These are phyloP conservation scores for Sparidentex hasta DNA, from an alignment of 2,797 vertebrate genomes.

Conservation along the genomic window DNA sequence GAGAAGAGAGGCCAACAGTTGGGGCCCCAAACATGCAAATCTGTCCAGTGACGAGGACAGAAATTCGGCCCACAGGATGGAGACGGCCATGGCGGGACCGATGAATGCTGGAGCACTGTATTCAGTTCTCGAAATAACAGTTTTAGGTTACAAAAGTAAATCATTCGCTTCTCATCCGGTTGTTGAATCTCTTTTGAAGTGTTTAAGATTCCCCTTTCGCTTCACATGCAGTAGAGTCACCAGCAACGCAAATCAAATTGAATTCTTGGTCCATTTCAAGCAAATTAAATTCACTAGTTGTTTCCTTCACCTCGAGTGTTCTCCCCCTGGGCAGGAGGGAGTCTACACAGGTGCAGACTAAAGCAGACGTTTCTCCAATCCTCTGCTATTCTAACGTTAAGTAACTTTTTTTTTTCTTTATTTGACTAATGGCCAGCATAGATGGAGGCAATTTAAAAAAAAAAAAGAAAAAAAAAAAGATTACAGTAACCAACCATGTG, in stretches of 20 bases:
- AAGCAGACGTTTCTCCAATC: neutral
- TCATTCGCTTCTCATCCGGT: slow-evolving; percentile 19
- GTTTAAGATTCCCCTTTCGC: slow-evolving; percentile 12
- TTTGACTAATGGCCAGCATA: neutral
- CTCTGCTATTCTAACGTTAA: slow-evolving; percentile 4
- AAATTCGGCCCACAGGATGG: slow-evolving; percentile 18
- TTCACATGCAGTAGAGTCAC: neutral
- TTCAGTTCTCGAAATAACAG: slow-evolving; percentile 2
- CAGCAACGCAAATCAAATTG: slow-evolving; percentile 1
- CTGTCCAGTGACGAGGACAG: slow-evolving; percentile 39
- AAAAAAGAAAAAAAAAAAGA: neutral
- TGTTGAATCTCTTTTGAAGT: neutral
- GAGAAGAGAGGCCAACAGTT: slow-evolving; percentile 58
- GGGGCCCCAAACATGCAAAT: slow-evolving; percentile 60
- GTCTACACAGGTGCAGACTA: slow-evolving; percentile 8
- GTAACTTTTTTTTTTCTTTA: neutral
- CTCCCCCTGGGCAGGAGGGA: neutral
- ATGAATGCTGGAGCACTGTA: slow-evolving; percentile 1
- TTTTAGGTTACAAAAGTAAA: neutral
- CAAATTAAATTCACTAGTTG: neutral
- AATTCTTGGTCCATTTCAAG: neutral
- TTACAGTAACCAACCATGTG: slow-evolving; percentile 8
- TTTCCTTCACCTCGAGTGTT: slow-evolving; percentile 37
- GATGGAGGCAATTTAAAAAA: neutral
- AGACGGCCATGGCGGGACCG: slow-evolving; percentile 3